Percentiles rank a stretch among this genome's conserved stretches.
phyloP scores from a whole-genome alignment of 92 coral and sea anemone species.

The Plumapathes pennacea region DNA sequence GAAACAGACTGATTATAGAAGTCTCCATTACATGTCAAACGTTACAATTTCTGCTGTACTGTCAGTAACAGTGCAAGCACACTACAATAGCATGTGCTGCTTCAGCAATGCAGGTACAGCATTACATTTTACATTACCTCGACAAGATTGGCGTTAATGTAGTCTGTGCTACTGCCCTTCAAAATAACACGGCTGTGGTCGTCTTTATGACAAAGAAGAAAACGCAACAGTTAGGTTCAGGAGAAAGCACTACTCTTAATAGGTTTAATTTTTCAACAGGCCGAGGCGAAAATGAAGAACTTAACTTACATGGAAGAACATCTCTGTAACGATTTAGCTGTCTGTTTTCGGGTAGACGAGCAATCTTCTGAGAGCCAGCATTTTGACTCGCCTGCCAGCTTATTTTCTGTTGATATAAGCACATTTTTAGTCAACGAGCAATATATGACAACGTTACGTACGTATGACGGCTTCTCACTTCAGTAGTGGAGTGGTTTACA shows the following conservation, averaged over 20 bases:
- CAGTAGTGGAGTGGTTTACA: too few species aligned
- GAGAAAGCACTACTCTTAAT: background rate
- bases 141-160: slow-evolving; percentile 92
- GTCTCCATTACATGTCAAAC: too few species aligned
- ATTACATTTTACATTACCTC: too few species aligned
- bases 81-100: too few species aligned
- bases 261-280: background rate
- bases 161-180: slow-evolving; percentile 78
- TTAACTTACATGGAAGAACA: slow-evolving; percentile 95
- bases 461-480: slow-evolving; percentile 4
- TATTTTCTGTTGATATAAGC: slow-evolving; percentile 48
- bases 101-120: too few species aligned
- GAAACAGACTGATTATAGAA: too few species aligned
- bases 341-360: slow-evolving; percentile 86
- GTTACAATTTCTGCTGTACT: too few species aligned
- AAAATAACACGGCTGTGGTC: slow-evolving; percentile 93
- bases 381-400: slow-evolving; percentile 79
- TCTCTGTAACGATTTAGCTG: slow-evolving; percentile 91
- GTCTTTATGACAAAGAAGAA: too few species aligned
- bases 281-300: background rate
- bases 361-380: slow-evolving; percentile 78
- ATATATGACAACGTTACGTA: background rate
- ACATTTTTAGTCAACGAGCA: background rate
- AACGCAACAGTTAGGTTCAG: background rate
- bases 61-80: too few species aligned